A percentile compares a stretch with the other conserved stretches of the same genome.
phyloP scores from a whole-genome alignment of 1,140 invertebrate species.

The Camponotus floridanus region DNA sequence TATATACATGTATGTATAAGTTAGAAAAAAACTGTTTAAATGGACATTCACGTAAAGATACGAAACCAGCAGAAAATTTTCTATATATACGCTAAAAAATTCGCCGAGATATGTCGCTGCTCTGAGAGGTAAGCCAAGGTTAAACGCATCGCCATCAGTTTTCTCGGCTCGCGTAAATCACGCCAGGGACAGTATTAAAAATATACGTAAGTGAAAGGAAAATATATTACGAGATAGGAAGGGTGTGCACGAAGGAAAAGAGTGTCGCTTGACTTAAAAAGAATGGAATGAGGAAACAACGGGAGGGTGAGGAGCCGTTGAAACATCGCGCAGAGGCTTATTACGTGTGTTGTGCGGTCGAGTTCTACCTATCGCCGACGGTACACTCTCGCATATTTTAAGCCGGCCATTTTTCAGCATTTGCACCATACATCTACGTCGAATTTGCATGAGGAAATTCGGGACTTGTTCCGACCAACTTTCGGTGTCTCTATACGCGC shows the following conservation, averaged over 20 bases:
- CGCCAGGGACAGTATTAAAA: constrained; percentile 58
- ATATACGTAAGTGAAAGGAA: constrained; percentile 61
- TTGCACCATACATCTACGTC: constrained; percentile 82
- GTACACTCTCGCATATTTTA: constrained; percentile 85
- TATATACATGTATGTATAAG: too few species aligned
- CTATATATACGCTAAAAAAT: constrained; percentile 36
- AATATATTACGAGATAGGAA: constrained; percentile 39
- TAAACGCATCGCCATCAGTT: constrained; percentile 62
- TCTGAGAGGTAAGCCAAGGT: constrained; percentile 53
- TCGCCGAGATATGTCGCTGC: constrained; percentile 39
- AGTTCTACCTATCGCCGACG: constrained; percentile 82
- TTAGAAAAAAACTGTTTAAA: not conserved
- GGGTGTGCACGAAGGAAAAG: constrained; percentile 18
- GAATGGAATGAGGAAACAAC: not conserved
- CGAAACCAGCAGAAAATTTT: constrained; percentile 17
- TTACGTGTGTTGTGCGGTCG: constrained; percentile 73
- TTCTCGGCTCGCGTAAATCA: constrained; percentile 53
- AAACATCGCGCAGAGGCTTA: constrained; percentile 78
- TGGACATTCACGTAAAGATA: not conserved
- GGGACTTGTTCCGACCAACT: constrained; percentile 75
- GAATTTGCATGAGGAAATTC: constrained; percentile 81
- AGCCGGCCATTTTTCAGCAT: constrained; percentile 86
- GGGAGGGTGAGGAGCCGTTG: constrained; percentile 47
- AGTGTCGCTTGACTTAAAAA: constrained; percentile 8
- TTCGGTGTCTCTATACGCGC: constrained; percentile 62